Evolutionary conservation across 2,113 vertebrate genomes (phyloP).

Genomic region (Diphyllodes magnificus): DNA sequence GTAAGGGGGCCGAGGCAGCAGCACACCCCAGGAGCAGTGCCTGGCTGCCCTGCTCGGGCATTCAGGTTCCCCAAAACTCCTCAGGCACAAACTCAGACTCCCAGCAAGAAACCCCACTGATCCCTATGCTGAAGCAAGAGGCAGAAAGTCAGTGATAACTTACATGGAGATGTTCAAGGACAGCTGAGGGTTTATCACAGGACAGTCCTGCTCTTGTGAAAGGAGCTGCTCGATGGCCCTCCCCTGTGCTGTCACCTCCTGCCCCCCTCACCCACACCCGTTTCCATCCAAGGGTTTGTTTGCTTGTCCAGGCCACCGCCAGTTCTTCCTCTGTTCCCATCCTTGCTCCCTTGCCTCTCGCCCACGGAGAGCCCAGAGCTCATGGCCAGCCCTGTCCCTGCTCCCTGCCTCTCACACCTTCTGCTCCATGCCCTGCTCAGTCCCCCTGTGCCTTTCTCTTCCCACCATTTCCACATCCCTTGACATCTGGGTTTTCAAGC

Average conservation of each 20-base stretch:
- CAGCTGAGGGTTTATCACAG: neutral
- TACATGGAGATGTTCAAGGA: accelerated
- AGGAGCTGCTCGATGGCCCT: neutral
- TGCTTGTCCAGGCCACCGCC: neutral
- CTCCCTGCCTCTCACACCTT: neutral
- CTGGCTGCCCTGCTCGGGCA: neutral
- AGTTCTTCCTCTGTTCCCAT: neutral
- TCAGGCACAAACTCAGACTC: neutral
- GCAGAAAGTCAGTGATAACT: neutral
- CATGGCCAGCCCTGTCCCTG: neutral
- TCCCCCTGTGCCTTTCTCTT: neutral
- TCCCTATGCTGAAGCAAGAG: neutral
- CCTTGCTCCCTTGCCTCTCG: neutral
- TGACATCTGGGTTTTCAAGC: neutral
- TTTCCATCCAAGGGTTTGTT: neutral
- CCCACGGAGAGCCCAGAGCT: accelerated
- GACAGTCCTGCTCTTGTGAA: neutral
- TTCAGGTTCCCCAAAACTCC: neutral
- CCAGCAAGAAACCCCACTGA: neutral
- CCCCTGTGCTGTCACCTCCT: neutral
- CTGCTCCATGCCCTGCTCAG: neutral
- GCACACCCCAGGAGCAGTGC: accelerated
- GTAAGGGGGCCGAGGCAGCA: neutral
- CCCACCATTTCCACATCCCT: neutral
- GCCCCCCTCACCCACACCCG: neutral